Evolutionary conservation across 2,888 invertebrate genomes (phyloP), one percentile per base, ranked within the genome.

Genomic region (Pilophorus perplexus): DNA sequence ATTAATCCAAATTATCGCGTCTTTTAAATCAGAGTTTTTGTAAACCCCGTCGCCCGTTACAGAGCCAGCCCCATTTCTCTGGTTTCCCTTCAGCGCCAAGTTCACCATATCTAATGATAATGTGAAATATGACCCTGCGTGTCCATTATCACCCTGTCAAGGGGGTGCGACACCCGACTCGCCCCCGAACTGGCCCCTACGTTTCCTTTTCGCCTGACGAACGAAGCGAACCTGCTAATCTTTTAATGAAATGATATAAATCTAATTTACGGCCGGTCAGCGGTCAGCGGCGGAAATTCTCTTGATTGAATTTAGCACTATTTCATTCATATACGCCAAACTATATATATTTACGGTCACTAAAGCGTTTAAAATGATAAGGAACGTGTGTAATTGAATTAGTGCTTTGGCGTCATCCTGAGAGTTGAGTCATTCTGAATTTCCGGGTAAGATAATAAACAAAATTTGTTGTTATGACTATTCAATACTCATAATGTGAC

Each of bases 191-290:
- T 42, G n/a, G 22, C 27, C 10, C 52, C 50, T n/a, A 6, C 27
- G 23, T 25, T 50, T 27, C 50, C 27, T 2, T 12, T 25, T 10
- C 16, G 18, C 16, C 8, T 25, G 27, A 52, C 28, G n/a, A n/a
- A 55, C 42, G 48, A 46, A 62, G 46, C 62, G 48, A 46, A n/a
- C n/a, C 62, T 46, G 62, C 62, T 62, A 62, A 62, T 62, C 62
- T 62, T 62, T 62, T 62, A 62, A 62, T 62, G 62, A 62, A 62
- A 62, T 62, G 62, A 62, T 62, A 62, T 33, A 22, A 48, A 62
- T 62, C 62, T 62, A 62, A 62, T 62, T 62, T 62, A 62, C 48
- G 22, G 48, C 62, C 38, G n/a, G 18, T 48, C 27, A 16, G 25
- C 23, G 46, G 62, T 44, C 33, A 28, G 42, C 37, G 14, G 59